Conservation (phyloP, 2,113 vertebrate genomes). For the Zosterops japonicus region DNA sequence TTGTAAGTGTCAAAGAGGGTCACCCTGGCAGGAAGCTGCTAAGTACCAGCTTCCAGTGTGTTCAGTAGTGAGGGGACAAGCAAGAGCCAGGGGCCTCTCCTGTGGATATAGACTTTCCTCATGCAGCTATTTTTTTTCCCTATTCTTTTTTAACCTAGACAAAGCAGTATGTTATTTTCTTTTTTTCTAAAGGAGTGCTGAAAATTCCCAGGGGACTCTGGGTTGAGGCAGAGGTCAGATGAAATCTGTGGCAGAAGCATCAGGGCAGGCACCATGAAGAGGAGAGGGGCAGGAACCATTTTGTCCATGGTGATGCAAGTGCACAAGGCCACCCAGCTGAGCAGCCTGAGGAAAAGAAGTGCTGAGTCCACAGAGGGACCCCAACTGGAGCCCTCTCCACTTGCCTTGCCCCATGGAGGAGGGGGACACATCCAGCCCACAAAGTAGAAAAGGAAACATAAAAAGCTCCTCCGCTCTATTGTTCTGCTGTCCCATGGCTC, state of each 20-base stretch:
- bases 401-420: neutral
- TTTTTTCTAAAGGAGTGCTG: neutral
- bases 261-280: neutral
- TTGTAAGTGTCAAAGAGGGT: neutral
- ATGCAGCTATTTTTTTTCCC: neutral
- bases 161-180: neutral
- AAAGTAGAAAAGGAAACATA: neutral
- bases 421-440: neutral
- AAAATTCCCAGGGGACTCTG: neutral
- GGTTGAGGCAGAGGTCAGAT: neutral
- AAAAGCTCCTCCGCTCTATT: neutral
- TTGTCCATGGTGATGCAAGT: neutral
- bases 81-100: neutral
- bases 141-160: neutral
- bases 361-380: neutral
- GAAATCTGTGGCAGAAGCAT: neutral
- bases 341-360: neutral
- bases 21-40: neutral
- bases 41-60: neutral
- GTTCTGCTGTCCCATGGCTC: neutral
- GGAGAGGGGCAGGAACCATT: neutral
- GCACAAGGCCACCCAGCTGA: fast-evolving
- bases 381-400: fast-evolving
- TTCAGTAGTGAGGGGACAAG: neutral
- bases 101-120: neutral